Conservation (phyloP, 2,888 invertebrate genomes). For the Phymatocera aterrima region DNA sequence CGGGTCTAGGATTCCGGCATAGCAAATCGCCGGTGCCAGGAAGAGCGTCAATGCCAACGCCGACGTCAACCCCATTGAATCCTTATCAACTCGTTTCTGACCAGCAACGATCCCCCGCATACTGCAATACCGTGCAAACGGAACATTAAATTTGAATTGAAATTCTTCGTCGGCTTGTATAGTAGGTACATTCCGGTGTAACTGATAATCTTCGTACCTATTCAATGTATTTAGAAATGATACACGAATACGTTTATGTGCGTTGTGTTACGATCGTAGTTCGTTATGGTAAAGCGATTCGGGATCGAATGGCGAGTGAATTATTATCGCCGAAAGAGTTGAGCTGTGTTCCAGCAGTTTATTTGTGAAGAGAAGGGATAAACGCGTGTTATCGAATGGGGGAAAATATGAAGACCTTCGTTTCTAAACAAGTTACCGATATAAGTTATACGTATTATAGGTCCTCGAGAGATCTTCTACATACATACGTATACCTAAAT, state of each 20-base stretch:
- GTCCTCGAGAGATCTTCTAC: constrained; percentile 24
- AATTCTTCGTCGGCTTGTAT: too few relatives aligned
- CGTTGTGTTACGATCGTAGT: background rate
- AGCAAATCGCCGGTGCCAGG: constrained; percentile 70
- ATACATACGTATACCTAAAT: too few relatives aligned
- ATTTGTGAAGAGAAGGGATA: constrained; percentile 23
- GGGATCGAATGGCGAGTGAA: constrained; percentile 20
- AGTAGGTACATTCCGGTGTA: too few relatives aligned
- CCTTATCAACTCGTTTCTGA: constrained; percentile 32
- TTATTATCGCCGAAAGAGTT: background rate
- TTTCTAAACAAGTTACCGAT: background rate
- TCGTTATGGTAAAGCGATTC: background rate
- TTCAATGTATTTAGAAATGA: too few relatives aligned
- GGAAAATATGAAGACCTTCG: constrained; percentile 16
- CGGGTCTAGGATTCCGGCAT: constrained; percentile 81
- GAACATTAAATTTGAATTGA: background rate
- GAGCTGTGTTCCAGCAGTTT: background rate
- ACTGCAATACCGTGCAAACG: constrained; percentile 57
- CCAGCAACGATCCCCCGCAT: constrained; percentile 69
- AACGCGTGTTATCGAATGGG: constrained; percentile 21
- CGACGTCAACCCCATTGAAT: constrained; percentile 37
- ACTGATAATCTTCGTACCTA: too few relatives aligned
- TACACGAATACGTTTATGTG: too few relatives aligned
- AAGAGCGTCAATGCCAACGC: constrained; percentile 62
- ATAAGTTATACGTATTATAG: too few relatives aligned